Base-by-base conservation (phyloP, 2,888 invertebrate species). In the Chrysolina haemoptera region DNA sequence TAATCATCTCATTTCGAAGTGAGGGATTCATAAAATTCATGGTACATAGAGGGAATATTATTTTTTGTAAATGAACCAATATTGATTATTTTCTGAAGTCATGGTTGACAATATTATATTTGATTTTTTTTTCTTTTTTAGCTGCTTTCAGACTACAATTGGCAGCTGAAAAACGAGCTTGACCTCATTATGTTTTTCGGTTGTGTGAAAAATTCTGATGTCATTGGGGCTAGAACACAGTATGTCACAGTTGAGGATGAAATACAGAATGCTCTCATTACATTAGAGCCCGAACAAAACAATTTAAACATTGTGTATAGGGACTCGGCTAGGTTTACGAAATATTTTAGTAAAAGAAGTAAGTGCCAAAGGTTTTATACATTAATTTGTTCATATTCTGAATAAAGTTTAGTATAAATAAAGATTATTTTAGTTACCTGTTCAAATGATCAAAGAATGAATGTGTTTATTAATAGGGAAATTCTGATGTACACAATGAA, bases 221-320 rank as follows among this genome's bases (percentile, higher is more conserved):
- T 86, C 41, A 82, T 87, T 70, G 87, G 87, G 18, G 88, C 85
- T n/a, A 79, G 85, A 73, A 86, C 84, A 16, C 84, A 86, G 74
- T 88, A 88, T 73, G 84, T 88, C 3, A 83, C 85, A 4, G 80
- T 82, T 27, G 85, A 86, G 55, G 87, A 88, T 75, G 84, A 85
- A 81, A 81, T 87, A 48, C 87, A 88, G 79, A 84, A 86, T 66
- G 87, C 88, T 20, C 76, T 88, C 1, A 85, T 94, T 43, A 90
- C 91, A 1, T 88, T 94, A 74, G 91, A 93, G 66, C 91, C 92
- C 0, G 89, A 88, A 65, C 90, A 92, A 85, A 94, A 95, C 89
- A 90, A 92, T 63, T 88, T 94, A 14, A 92, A 91, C 86, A 89
- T 95, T 48, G 92, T 94, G 68, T 92, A 90, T 82, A 89, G 90